Conservation (phyloP, 2,888 invertebrate genomes). For the Selenia dentaria region DNA sequence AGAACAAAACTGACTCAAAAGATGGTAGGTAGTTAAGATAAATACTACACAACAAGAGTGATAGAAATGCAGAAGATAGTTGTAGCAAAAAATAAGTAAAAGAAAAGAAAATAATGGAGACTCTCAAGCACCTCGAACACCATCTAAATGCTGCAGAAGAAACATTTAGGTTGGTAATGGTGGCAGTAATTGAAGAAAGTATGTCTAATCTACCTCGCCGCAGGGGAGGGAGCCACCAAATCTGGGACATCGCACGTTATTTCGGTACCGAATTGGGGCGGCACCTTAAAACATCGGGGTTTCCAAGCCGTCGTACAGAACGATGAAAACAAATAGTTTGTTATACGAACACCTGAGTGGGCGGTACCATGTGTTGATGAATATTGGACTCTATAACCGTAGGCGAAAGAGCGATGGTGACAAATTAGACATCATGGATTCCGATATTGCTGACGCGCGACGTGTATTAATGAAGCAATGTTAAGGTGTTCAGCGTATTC, state of each 20-base stretch:
- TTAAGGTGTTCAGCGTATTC: constrained; percentile 27
- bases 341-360: constrained; percentile 61
- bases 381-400: constrained; percentile 42
- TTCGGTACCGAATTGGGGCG: constrained; percentile 76
- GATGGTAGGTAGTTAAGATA: too few relatives aligned
- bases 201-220: constrained; percentile 34
- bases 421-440: constrained; percentile 32
- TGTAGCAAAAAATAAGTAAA: too few relatives aligned
- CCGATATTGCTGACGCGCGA: constrained; percentile 29
- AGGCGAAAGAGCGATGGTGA: constrained; percentile 37
- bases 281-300: constrained; percentile 74
- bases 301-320: constrained; percentile 53
- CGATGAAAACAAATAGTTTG: constrained; percentile 67
- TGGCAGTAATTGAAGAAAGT: constrained; percentile 45
- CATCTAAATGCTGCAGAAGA: constrained; percentile 18
- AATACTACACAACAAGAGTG: too few relatives aligned
- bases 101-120: constrained; percentile 4
- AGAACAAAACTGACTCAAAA: too few relatives aligned
- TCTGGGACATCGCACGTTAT: constrained; percentile 73
- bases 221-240: constrained; percentile 53
- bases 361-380: constrained; percentile 38
- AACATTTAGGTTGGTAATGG: constrained; percentile 36
- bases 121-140: constrained; percentile 9
- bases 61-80: too few relatives aligned
- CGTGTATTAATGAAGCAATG: constrained; percentile 48